Conservation (phyloP, 1,140 invertebrate genomes). For the Drosophila mayri region DNA sequence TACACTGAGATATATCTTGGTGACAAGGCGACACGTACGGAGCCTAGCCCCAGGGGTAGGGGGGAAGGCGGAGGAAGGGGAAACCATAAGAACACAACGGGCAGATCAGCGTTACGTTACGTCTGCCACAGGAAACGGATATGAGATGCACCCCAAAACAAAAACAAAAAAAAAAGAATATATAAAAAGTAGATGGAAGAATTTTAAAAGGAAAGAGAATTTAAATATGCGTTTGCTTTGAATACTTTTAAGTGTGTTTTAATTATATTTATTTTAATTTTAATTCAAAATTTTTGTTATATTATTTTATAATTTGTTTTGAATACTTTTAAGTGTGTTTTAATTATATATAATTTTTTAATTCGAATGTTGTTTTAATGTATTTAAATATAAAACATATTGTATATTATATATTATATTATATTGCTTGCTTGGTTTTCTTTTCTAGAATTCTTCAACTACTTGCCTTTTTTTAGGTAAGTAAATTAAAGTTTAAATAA, state of each 20-base stretch:
- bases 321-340: too few species aligned
- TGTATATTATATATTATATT: neutral
- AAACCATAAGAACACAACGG: constrained; percentile 16
- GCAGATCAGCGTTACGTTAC: constrained; percentile 60
- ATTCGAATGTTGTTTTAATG: too few species aligned
- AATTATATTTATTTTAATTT: neutral
- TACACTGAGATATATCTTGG: constrained; percentile 36
- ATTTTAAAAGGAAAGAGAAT: neutral
- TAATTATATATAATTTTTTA: too few species aligned
- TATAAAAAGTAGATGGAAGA: neutral
- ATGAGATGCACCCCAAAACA: constrained; percentile 20
- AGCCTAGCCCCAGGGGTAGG: constrained; percentile 1
- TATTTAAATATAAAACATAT: neutral
- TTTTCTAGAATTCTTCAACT: neutral
- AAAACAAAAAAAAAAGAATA: neutral
- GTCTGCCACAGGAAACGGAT: constrained; percentile 64
- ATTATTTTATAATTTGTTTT: too few species aligned
- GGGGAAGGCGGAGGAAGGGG: constrained; percentile 2
- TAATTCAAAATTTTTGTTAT: too few species aligned
- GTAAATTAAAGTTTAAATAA: neutral
- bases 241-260: neutral
- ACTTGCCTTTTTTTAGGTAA: neutral
- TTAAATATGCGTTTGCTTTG: neutral
- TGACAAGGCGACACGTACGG: constrained; percentile 74
- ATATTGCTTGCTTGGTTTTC: neutral